A percentile compares a stretch with the other conserved stretches of the same genome.
Evolutionary conservation across 2,113 vertebrate genomes (phyloP).

Genomic region (Meriones unguiculatus): DNA sequence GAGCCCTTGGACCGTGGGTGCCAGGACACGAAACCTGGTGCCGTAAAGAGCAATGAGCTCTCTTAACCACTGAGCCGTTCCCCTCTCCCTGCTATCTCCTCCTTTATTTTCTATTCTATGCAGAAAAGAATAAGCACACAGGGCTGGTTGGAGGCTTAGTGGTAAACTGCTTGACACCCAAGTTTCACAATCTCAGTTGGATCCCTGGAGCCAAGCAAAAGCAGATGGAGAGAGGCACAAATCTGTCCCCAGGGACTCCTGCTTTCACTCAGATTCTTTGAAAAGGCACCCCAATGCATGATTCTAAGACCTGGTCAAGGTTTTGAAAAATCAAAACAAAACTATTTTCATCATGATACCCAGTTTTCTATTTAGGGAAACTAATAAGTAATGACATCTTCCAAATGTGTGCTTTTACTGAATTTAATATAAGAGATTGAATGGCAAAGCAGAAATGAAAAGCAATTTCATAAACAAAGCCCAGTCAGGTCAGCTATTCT

Average conservation of each 20-base stretch:
- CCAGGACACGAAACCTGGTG: background rate
- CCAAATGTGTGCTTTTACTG: constrained; percentile 38
- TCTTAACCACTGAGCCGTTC: background rate
- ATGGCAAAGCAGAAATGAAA: constrained; percentile 57
- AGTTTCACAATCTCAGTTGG: background rate
- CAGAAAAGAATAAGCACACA: constrained; percentile 38
- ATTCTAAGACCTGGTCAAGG: constrained; percentile 26
- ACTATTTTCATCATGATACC: constrained; percentile 37
- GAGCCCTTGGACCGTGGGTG: background rate
- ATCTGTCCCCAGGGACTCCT: background rate
- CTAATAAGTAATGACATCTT: constrained; percentile 44
- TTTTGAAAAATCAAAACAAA: constrained; percentile 39
- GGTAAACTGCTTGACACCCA: background rate
- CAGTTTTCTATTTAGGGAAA: constrained; percentile 53
- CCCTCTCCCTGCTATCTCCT: background rate
- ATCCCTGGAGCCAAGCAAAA: background rate
- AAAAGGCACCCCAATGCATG: constrained; percentile 4
- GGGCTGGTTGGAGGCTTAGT: background rate
- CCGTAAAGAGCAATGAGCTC: background rate
- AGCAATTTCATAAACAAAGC: constrained; percentile 57
- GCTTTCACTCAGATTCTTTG: constrained; percentile 38
- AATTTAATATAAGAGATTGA: constrained; percentile 56
- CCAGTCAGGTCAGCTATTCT: background rate
- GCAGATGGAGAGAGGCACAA: background rate
- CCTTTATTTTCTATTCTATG: background rate